Conservation (phyloP, 2,888 invertebrate genomes). For the Apotomis turbidana region DNA sequence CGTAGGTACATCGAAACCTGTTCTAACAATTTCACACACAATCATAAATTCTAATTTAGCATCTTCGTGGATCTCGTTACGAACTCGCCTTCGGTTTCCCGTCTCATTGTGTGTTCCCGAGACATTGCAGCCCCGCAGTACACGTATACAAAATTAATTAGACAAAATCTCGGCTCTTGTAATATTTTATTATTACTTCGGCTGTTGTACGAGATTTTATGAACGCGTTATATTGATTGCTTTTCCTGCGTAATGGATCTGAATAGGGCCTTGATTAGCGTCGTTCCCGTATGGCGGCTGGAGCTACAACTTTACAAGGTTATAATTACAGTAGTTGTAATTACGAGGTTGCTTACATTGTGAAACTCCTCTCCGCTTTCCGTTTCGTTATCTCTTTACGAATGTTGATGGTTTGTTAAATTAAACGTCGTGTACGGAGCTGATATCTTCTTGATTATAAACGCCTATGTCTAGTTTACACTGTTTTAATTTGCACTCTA, state of each 20-base stretch:
- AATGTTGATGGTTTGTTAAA: constrained; percentile 79
- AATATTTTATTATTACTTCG: constrained; percentile 83
- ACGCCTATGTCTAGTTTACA: constrained; percentile 64
- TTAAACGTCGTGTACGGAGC: constrained; percentile 73
- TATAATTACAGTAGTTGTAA: constrained; percentile 80
- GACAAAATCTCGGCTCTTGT: constrained; percentile 79
- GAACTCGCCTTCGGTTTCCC: constrained; percentile 74
- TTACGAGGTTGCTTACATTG: constrained; percentile 75
- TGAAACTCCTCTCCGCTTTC: constrained; percentile 66
- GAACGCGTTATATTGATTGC: constrained; percentile 79
- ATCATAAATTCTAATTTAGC: constrained; percentile 84
- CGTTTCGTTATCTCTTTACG: constrained; percentile 67
- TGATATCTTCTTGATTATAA: constrained; percentile 70
- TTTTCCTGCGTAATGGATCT: constrained; percentile 75
- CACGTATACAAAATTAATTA: constrained; percentile 83
- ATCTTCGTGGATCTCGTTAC: constrained; percentile 78
- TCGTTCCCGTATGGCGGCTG: constrained; percentile 67
- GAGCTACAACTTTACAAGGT: constrained; percentile 60
- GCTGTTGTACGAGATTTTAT: constrained; percentile 76
- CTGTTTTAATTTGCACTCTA: constrained; percentile 58
- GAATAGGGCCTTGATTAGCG: constrained; percentile 79
- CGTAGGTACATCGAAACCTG: constrained; percentile 67
- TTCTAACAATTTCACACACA: constrained; percentile 81
- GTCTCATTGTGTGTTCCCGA: constrained; percentile 81
- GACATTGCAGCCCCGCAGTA: constrained; percentile 76